Base-by-base conservation (phyloP, 1,140 invertebrate species). In the Drosophila kikkawai region DNA sequence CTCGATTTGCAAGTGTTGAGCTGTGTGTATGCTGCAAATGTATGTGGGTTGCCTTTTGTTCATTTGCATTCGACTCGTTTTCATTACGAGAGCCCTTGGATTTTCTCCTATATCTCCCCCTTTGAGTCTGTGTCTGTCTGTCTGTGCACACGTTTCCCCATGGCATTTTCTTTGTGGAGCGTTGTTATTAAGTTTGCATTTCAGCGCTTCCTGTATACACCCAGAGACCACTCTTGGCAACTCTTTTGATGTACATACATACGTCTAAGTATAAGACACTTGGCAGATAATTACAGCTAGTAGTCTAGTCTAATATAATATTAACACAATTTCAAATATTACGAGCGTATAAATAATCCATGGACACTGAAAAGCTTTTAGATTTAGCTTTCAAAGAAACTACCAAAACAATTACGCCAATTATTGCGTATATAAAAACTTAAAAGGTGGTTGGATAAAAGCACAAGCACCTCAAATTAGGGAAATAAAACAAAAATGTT, bases 11-110 rank as follows among this genome's bases (percentile, higher is more conserved):
- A 51, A 65, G 56, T 58, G 56, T 47, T 58, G 13, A 47, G 17
- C 41, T 71, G 41, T 77, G 34, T 47, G 34, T 47, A 60, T 79
- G 59, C 64, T 55, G 7, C 7, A 48, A 36, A 42, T 58, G 19
- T 45, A 45, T 65, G 45, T 64, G 34, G 65, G 77, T 69, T 82
- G 80, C 73, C 84, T 71, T 88, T 88, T 88, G 78, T 88, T 88
- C 84, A 88, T 88, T 88, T 88, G 78, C 78, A 84, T 88, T 83
- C 69, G 75, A 67, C 74, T 88, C 80, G 77, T 88, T 82, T 90
- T 90, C 81, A 90, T 90, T 90, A 90, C 53, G 64, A 76, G 67
- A 76, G 71, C 65, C 69, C 71, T 53, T 57, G 26, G 50, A 41
- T 57, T 39, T 70, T 48, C 48, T n/a, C 17, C 22, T n/a, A 36